Base-by-base conservation (phyloP, 2,113 vertebrate genomes). In the Harpagus bidentatus region DNA sequence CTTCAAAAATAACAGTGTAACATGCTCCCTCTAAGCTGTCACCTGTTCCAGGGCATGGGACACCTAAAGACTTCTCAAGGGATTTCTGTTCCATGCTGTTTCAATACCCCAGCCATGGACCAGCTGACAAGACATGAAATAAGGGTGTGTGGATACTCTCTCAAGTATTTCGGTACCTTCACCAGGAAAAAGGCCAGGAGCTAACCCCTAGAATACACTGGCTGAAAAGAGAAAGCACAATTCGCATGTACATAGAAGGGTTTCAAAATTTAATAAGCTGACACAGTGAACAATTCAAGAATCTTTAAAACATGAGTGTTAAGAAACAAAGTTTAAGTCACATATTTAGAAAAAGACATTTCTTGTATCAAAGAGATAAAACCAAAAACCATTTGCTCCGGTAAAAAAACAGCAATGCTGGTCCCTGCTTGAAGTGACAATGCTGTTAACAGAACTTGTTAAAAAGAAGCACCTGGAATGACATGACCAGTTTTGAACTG, bases 391-490 rank as follows among this genome's bases (percentile, higher is more conserved):
- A 14, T 79, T 47, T 70, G 55, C 59, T 93, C 50, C 23, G 53
- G 62, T 87, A 86, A 84, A 94, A 85, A 82, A 15, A 1, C 74
- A 63, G 62, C n/a, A 61, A 2, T 18, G 81, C 77, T 85, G 93
- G 88, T 76, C 77, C 86, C 80, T 61, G 85, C 82, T 65, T 23
- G 38, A 10, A 42, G 69, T 9, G 62, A 88, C 67, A 76, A 88
- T 14, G 55, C 25, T 66, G 11, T 14, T 14, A 71, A 67, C 52
- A 38, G 58, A 90, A 72, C 40, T 17, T 56, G 43, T 82, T 22
- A 34, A 70, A 78, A 52, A 82, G 53, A 11, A 95, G 84, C 92
- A 95, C 76, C 94, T 88, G 87, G 86, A 88, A 78, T 56, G 40
- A 32, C 19, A 4, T 3, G 52, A 81, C 34, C 1, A 3, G 28